A percentile compares a stretch with the other conserved stretches of the same genome.
phyloP scores from a whole-genome alignment of 2,888 invertebrate species.

The Drosophila mettleri region DNA sequence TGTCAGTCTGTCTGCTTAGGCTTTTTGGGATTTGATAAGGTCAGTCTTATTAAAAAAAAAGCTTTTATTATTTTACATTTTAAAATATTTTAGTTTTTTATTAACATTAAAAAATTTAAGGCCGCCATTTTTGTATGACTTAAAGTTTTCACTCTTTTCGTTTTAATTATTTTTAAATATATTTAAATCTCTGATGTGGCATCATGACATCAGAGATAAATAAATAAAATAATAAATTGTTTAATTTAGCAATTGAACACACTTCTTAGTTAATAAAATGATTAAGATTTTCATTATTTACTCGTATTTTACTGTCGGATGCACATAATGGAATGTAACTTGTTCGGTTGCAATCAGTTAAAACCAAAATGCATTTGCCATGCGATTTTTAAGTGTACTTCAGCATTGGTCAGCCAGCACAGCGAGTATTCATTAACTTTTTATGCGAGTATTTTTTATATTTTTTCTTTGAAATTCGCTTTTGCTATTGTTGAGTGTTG shows the following conservation, averaged over 20 bases:
- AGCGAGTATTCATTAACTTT: constrained; percentile 19
- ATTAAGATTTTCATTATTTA: constrained; percentile 11
- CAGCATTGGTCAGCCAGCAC: constrained; percentile 36
- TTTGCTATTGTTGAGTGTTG: constrained; percentile 10
- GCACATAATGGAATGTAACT: constrained; percentile 23
- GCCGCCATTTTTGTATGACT: too few species aligned
- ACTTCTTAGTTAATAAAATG: constrained; percentile 11
- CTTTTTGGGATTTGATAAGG: background rate
- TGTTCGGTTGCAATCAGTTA: constrained; percentile 38
- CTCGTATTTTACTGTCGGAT: constrained; percentile 17
- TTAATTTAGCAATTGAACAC: background rate
- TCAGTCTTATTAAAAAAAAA: background rate
- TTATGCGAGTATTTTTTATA: constrained; percentile 10
- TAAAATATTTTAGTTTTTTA: too few species aligned
- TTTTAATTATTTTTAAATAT: too few species aligned
- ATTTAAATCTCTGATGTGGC: too few species aligned
- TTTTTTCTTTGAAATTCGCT: constrained; percentile 35
- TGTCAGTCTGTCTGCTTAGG: background rate
- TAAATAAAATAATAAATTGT: too few species aligned
- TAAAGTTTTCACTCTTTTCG: too few species aligned
- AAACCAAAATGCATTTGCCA: constrained; percentile 44
- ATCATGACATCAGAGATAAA: too few species aligned
- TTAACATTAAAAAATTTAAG: too few species aligned
- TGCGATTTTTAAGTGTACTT: constrained; percentile 39
- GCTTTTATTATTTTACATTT: too few species aligned